phyloP scores from a whole-genome alignment of 2,888 invertebrate genomes.

The Amiota communis region DNA sequence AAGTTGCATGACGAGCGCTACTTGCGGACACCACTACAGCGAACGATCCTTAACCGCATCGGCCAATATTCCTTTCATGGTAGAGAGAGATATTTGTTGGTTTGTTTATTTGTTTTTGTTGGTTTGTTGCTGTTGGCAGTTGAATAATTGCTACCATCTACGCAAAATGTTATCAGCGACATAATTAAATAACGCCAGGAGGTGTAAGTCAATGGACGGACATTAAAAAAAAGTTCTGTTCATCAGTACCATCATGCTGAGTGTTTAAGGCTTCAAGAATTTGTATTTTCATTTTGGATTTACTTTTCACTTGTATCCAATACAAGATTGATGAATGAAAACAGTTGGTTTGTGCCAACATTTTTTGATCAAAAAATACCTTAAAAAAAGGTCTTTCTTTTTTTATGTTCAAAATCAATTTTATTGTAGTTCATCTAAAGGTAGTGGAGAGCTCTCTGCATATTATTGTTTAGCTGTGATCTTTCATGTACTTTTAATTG shows the following conservation, averaged over 20 bases:
- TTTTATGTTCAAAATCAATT: background rate
- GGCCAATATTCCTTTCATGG: too few species aligned
- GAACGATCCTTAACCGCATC: too few species aligned
- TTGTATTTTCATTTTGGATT: background rate
- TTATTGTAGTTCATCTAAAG: too few species aligned
- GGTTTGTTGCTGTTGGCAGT: conserved; percentile 49
- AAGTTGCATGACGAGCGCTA: conserved; percentile 34
- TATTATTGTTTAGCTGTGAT: conserved; percentile 38
- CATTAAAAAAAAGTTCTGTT: conserved; percentile 10
- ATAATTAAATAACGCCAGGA: conserved; percentile 73
- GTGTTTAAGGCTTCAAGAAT: too few species aligned
- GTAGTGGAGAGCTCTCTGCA: too few species aligned
- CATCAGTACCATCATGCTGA: background rate
- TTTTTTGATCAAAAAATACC: background rate
- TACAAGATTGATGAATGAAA: background rate
- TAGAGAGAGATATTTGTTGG: conserved; percentile 20
- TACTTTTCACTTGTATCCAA: background rate
- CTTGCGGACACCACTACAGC: background rate
- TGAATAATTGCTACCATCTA: conserved; percentile 73
- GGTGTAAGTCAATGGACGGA: conserved; percentile 43
- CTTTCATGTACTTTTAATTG: conserved; percentile 55
- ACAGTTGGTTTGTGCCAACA: background rate
- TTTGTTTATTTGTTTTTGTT: conserved; percentile 30
- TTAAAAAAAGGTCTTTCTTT: background rate
- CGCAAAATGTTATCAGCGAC: conserved; percentile 72